Percentiles rank a stretch among this genome's conserved stretches.
phyloP scores from a whole-genome alignment of 1,140 invertebrate genomes.

The Cydia fagiglandana region DNA sequence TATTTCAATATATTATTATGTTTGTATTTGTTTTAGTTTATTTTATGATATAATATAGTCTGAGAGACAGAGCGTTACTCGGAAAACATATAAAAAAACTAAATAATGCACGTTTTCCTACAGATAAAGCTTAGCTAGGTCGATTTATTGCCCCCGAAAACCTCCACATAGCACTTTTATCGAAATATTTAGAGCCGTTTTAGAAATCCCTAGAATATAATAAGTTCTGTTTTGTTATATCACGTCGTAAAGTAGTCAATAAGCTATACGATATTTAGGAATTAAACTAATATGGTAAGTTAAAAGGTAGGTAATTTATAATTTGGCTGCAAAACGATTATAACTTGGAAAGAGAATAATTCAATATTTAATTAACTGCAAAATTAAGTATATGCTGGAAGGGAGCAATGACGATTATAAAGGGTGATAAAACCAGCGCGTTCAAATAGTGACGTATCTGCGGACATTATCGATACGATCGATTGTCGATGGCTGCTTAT shows the following conservation, averaged over 20 bases:
- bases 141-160: too few species aligned
- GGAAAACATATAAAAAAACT: too few species aligned
- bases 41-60: too few species aligned
- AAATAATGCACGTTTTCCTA: too few species aligned
- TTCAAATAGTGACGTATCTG: constrained; percentile 68
- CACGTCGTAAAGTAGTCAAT: too few species aligned
- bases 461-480: constrained; percentile 57
- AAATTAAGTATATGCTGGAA: constrained; percentile 51
- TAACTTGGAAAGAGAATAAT: constrained; percentile 38
- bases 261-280: background rate
- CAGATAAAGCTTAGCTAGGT: too few species aligned
- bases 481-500: constrained; percentile 29
- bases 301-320: background rate
- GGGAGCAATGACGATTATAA: constrained; percentile 64
- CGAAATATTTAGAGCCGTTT: too few species aligned
- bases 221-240: too few species aligned
- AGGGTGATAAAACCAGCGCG: constrained; percentile 63
- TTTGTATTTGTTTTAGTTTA: background rate
- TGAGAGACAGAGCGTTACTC: too few species aligned
- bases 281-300: background rate
- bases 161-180: too few species aligned
- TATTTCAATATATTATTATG: too few species aligned
- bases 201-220: too few species aligned
- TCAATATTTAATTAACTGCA: constrained; percentile 35
- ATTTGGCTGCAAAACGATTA: background rate